These are phyloP conservation scores for Gymnocephalus cernua DNA, from an alignment of 2,113 vertebrate species.

Conservation along the genomic window DNA sequence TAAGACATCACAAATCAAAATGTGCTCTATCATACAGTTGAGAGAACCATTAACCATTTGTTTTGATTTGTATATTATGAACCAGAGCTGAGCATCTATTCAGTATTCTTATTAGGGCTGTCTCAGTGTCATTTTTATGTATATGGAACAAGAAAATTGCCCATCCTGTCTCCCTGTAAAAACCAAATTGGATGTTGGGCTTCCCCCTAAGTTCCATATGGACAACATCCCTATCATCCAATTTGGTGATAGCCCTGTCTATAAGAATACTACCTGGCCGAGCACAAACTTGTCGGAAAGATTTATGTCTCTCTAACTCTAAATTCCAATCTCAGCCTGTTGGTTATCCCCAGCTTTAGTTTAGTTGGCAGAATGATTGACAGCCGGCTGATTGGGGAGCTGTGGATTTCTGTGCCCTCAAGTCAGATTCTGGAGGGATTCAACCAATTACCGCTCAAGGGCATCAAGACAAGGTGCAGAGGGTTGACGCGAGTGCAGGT, in stretches of 20 bases:
- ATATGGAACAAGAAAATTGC: conserved; percentile 54
- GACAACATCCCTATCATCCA: conserved; percentile 65
- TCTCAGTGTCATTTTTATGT: conserved; percentile 40
- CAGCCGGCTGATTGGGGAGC: conserved; percentile 78
- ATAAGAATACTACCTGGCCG: conserved; percentile 60
- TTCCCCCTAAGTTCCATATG: conserved; percentile 50
- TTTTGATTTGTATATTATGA: conserved; percentile 14
- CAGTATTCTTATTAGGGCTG: conserved; percentile 1
- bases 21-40: background rate
- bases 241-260: conserved; percentile 64
- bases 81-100: conserved; percentile 13
- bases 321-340: conserved; percentile 77
- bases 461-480: conserved; percentile 77
- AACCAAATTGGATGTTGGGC: conserved; percentile 62
- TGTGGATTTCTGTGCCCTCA: conserved; percentile 77
- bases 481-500: conserved; percentile 61
- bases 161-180: conserved; percentile 35
- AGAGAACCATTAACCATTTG: background rate
- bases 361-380: conserved; percentile 78
- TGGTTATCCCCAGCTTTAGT: conserved; percentile 76
- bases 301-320: conserved; percentile 78
- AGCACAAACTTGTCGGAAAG: conserved; percentile 75
- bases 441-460: conserved; percentile 82
- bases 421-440: conserved; percentile 80
- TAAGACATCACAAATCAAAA: background rate